Conservation (phyloP, 2,113 vertebrate species). For the Python bivittatus region DNA sequence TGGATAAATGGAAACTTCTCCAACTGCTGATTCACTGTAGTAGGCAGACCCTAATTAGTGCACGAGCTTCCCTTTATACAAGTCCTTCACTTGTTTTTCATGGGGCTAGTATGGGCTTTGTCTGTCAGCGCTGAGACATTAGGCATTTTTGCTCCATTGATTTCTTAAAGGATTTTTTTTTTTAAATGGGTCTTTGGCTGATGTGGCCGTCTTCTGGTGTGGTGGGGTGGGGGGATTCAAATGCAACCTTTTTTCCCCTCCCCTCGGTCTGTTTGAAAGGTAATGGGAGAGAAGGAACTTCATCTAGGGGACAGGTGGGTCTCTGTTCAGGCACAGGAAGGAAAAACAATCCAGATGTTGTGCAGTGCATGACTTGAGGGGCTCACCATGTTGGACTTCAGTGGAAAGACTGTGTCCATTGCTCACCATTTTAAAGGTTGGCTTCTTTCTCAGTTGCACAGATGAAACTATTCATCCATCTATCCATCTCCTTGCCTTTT, state of each 20-base stretch:
- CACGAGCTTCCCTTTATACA: background rate
- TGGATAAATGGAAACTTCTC: background rate
- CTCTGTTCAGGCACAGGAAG: background rate
- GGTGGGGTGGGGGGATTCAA: background rate
- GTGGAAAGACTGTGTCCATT: background rate
- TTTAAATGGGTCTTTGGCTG: background rate
- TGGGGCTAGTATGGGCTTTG: background rate
- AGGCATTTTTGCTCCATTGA: conserved; percentile 1
- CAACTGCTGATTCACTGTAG: background rate
- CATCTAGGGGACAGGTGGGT: background rate
- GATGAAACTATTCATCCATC: too few species aligned
- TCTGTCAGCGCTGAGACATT: background rate
- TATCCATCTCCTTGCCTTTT: too few species aligned
- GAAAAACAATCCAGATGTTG: background rate
- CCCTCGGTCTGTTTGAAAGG: background rate
- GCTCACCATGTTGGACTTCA: background rate
- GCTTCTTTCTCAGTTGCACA: background rate
- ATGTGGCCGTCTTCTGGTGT: background rate
- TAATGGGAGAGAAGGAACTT: background rate
- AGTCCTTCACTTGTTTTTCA: background rate
- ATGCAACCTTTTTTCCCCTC: background rate
- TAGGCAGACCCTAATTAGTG: background rate
- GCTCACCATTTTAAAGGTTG: background rate
- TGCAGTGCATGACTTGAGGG: background rate
- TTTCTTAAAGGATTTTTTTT: background rate